Base-by-base conservation (phyloP, 2,113 vertebrate species). In the Falco punctatus region DNA sequence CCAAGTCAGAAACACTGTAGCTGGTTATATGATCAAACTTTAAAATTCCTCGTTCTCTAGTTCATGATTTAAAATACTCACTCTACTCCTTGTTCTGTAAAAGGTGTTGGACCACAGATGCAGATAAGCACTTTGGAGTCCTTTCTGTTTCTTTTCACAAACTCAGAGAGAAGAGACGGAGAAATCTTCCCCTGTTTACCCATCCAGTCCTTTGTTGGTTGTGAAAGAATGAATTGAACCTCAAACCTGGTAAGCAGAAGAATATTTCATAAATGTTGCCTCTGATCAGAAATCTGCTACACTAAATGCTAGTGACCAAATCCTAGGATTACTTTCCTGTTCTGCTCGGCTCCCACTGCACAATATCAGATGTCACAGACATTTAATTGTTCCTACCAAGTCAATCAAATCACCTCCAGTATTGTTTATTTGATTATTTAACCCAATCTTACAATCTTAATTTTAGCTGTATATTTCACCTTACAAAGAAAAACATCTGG, bases 21-120 rank as follows among this genome's bases (percentile, higher is more conserved):
- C 17, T 58, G 40, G 73, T 38, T 44, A 85, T 17, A 4, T 44
- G 21, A 79, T 20, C 7, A 49, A 14, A 15, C 44, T 72, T 0
- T 1, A 38, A 20, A 62, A 10, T 2, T 57, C 21, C 15, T 81
- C 1, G 4, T 59, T 75, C 61, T 38, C 22, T 30, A 83, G 8
- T 15, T 88, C 13, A 42, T 66, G 1, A 40, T 52, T 88, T 33
- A 35, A 80, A 92, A 90, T 94, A 98, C 98, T 97, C 93, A 99
- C 99, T 97, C 96, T 55, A 98, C 38, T 84, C 99, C 98, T 67
- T 98, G 98, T 52, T 99, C 98, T 65, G 98, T 99, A 94, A 99
- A 99, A 81, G 98, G 97, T 15, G 91, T 23, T 79, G 99, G 99
- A 42, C 99, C 99, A 86, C 99, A 99, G 81, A 99, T 98, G 97